Evolutionary conservation across 1,140 invertebrate species (phyloP), one percentile per base, ranked within the genome.

Genomic region (Rhysida immarginata): DNA sequence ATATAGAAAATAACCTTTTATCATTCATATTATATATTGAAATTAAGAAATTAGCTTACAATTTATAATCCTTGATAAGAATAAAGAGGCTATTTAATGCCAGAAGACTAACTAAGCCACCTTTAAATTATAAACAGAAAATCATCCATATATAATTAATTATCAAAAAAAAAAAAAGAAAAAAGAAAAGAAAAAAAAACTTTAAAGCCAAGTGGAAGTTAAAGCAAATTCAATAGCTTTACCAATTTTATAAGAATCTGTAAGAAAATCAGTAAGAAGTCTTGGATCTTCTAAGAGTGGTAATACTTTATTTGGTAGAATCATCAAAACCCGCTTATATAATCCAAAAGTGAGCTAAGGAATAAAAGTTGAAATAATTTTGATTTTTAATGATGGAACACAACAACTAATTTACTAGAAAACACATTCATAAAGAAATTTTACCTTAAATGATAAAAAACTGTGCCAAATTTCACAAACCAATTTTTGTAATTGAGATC

Each of bases 11-110:
- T n/a, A n/a, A n/a, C n/a, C n/a, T n/a, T n/a, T n/a, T n/a, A n/a
- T n/a, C n/a, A n/a, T n/a, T n/a, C n/a, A n/a, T n/a, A n/a, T n/a
- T n/a, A n/a, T 8, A 35, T 35, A 35, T 35, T 45, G 3, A 50
- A 50, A 24, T 26, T 50, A 50, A 25, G 24, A 23, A 23, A 26
- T 11, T 50, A 23, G 13, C 75, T 76, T 70, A 80, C 69, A 98
- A 78, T 71, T 97, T 95, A 67, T 95, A 83, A 58, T 85, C 83
- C 53, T 86, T 82, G 56, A 97, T 91, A 29, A 98, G 72, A 43
- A 84, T 80, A 66, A 94, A 92, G 16, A 97, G 79, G 13, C 92
- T 92, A 70, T 95, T 90, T n/a, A 97, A 72, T 11, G 92, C 87
- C 41, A 97, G 72, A 60, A 97, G 74, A 65, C 85, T 84, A 62